Percentiles rank a stretch among this genome's conserved stretches.
phyloP scores from a whole-genome alignment of 2,113 vertebrate genomes.

The Pangasianodon hypophthalmus region DNA sequence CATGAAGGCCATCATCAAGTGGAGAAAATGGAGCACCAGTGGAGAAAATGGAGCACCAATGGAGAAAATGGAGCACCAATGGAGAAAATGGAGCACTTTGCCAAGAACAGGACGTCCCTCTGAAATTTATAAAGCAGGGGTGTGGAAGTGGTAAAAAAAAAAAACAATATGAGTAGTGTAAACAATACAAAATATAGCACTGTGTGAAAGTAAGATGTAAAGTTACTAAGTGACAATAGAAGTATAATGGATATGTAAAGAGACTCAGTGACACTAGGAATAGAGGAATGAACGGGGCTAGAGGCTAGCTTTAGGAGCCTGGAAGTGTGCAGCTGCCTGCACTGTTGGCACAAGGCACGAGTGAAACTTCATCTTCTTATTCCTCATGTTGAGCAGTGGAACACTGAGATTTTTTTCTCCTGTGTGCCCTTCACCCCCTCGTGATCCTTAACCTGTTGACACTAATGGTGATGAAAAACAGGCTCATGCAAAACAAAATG shows the following conservation, averaged over 20 bases:
- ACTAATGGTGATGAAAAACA: background rate
- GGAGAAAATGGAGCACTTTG: too few relatives aligned
- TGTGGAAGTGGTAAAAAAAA: too few relatives aligned
- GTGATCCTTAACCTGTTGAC: background rate
- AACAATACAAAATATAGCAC: background rate
- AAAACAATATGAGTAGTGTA: background rate
- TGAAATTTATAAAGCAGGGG: too few relatives aligned
- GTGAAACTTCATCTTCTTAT: background rate
- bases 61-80: too few relatives aligned
- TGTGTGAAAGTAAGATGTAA: background rate
- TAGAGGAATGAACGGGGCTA: background rate
- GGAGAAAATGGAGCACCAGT: too few relatives aligned
- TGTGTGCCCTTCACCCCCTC: background rate
- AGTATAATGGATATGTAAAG: background rate
- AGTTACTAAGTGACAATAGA: background rate
- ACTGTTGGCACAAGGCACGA: background rate
- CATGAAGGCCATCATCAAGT: too few relatives aligned
- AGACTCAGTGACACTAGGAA: background rate
- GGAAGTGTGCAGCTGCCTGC: background rate
- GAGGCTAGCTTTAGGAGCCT: background rate
- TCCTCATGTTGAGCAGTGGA: background rate
- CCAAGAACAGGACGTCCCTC: too few relatives aligned
- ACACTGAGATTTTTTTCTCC: background rate
- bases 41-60: too few relatives aligned
- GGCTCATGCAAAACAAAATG: background rate